These are phyloP conservation scores for Drosophila barbarae DNA, from an alignment of 2,888 invertebrate species.

Conservation along the genomic window DNA sequence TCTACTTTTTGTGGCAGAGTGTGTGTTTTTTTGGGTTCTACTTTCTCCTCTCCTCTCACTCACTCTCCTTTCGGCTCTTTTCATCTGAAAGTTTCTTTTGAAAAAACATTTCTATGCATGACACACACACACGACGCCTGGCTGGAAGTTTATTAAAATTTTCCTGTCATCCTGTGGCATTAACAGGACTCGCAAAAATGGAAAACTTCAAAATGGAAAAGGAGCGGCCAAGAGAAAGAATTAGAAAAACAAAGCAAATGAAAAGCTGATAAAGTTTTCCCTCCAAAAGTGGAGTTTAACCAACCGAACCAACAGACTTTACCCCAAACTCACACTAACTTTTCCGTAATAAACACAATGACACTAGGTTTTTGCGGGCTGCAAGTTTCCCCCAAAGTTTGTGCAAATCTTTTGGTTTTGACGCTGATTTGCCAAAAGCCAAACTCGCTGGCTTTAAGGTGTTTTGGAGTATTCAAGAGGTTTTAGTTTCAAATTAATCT, in stretches of 20 bases:
- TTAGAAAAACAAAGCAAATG: neutral
- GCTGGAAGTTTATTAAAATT: slow-evolving; percentile 40
- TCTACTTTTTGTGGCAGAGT: neutral
- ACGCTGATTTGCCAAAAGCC: slow-evolving; percentile 4
- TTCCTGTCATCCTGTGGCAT: slow-evolving; percentile 26
- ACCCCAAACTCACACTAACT: slow-evolving; percentile 14
- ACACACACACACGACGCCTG: slow-evolving; percentile 20
- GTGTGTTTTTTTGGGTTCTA: neutral
- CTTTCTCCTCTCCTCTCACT: no score
- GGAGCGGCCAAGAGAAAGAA: neutral
- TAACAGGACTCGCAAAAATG: slow-evolving; percentile 18
- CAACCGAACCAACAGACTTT: slow-evolving; percentile 3
- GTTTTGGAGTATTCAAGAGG: neutral
- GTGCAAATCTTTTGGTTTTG: slow-evolving; percentile 6
- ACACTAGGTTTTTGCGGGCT: slow-evolving; percentile 14
- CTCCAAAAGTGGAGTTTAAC: slow-evolving; percentile 6
- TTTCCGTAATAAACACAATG: slow-evolving; percentile 17
- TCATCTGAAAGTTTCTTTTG: slow-evolving; percentile 12
- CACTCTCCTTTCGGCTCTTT: slow-evolving; percentile 1
- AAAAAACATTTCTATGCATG: slow-evolving; percentile 43
- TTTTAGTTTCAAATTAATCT: neutral
- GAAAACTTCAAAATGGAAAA: slow-evolving; percentile 22
- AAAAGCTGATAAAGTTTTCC: slow-evolving; percentile 6
- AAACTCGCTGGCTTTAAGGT: neutral
- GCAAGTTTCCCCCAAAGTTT: slow-evolving; percentile 1